Evolutionary conservation across 2,797 vertebrate species (phyloP), one percentile per base, ranked within the genome.

Genomic region (Morus bassanus): DNA sequence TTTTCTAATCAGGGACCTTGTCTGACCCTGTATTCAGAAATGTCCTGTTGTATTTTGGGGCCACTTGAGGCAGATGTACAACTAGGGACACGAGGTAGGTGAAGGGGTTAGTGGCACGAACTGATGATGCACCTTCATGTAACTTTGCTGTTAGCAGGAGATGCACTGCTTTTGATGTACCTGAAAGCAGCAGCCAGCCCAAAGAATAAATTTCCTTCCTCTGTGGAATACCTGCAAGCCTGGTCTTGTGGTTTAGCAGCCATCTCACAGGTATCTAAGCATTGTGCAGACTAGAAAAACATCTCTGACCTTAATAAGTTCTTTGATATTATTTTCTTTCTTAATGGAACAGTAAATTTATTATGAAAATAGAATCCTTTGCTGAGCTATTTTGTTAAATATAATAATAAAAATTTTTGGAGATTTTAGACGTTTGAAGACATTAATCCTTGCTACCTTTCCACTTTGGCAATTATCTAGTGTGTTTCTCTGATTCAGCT

Each of bases 11-110:
- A 51, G 61, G 59, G n/a, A 9, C 33, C 14, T 67, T 78, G 37
- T 84, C 33, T 48, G 72, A 57, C 16, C 67, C 27, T 3, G 7
- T 27, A 56, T 61, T 76, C 31, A 61, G 59, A 57, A 82, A 59
- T 18, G 12, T 23, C 48, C 23, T 28, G 7, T 10, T 13, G 3
- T 35, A 19, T 69, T 94, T 74, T 60, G 53, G 37, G 59, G 31
- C 22, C 9, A 9, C 35, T 22, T 18, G 56, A 88, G 50, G 43
- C 60, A 54, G 72, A 43, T 5, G 17, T 9, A 19, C 45, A 41
- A 0, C 4, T 8, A 25, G n/a, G 24, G 19, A 18, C 48, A 17
- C 0, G 2, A 67, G 46, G 53, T 3, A 19, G 16, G 27, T 24
- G 48, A 11, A 65, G 31, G 9, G 8, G 5, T 13, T 15, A 17